Base-by-base conservation (phyloP, 2,888 invertebrate genomes). In the Tromatobia lineatoria region DNA sequence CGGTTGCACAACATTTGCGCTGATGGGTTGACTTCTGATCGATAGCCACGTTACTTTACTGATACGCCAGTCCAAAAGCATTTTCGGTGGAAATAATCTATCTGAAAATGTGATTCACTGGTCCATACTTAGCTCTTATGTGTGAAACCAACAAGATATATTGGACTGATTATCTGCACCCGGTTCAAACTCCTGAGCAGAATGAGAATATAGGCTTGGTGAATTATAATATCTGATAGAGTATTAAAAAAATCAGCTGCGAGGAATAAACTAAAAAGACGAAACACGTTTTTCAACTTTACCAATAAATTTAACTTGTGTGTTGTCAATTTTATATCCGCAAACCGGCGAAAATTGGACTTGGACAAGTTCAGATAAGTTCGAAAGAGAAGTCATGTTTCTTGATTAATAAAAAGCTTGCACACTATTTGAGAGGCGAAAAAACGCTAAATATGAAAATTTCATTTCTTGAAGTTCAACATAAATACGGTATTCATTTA, bases 1-100 rank as follows among this genome's bases (percentile, higher is more conserved):
- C 50, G 59, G 18, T 61, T 18, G 73, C 29, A 59, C 11, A 25
- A 59, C 61, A 64, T 74, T 61, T 74, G 61, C 50, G 64, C 47
- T 47, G 47, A 70, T 52, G 61, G 20, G 20, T 8, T 47, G 61
- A 74, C 29, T 50, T 59, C 6, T 29, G 45, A 45, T 18, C 45
- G 59, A 45, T 18, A 42, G 52, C 15, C 20, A 11, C 13, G 45
- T 15, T 54, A n/a, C 13, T 23, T 73, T 18, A 47, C 6, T n/a
- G 11, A 7, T 25, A 29, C 15, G 29, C 10, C 34, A 34, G 34
- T 42, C 20, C 11, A 2, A 11, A 42, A 64, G 64, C 18, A 18
- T 38, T 64, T 64, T 42, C 13, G 18, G 18, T 18, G 38, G 18
- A 18, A 42, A 1, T 38, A 38, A 38, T 38, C 18, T 20, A 64